Evolutionary conservation across 2,113 vertebrate genomes (phyloP), one percentile per base, ranked within the genome.

Genomic region (Phylloscopus trochilus): DNA sequence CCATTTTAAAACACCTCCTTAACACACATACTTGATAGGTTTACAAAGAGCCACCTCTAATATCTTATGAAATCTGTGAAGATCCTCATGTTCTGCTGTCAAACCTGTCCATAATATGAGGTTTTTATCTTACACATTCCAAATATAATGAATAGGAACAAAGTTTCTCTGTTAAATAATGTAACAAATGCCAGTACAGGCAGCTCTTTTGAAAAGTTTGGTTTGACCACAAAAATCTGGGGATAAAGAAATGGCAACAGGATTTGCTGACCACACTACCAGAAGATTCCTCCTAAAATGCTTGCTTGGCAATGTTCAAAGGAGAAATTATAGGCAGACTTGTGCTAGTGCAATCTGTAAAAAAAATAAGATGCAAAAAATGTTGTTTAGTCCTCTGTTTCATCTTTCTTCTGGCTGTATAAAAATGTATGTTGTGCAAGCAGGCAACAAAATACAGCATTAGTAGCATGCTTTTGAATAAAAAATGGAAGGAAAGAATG

Each of bases 251-350:
- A 69, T 41, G 62, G 74, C 26, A 5, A 70, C 59, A 55, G 72
- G 64, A 77, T 83, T 92, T 94, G 55, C 67, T 22, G 5, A 62
- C 67, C n/a, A 17, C 31, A 18, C 20, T 58, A 72, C 28, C 64
- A 55, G 60, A 90, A 21, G 59, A 86, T 77, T 86, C 56, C 39
- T 92, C 23, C 33, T 55, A 73, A 46, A 93, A 35, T 35, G 51
- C 68, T 70, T 83, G 43, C 72, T 74, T 59, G 59, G 47, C 64
- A 59, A 5, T 47, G 68, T 92, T 96, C 79, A 94, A 90, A 95
- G 89, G 64, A 74, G 56, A 63, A 88, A 83, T 11, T 52, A 26
- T 2, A 79, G 72, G 43, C 46, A 63, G 63, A 52, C 43, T 58
- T 47, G 23, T 39, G 19, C 26, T 43, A 43, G 11, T 4, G 0